Evolutionary conservation across 30 jellyfish, hydroid and myxozoan genomes (phyloP), one percentile per base, ranked within the genome.

Genomic region (Mastigias papua): DNA sequence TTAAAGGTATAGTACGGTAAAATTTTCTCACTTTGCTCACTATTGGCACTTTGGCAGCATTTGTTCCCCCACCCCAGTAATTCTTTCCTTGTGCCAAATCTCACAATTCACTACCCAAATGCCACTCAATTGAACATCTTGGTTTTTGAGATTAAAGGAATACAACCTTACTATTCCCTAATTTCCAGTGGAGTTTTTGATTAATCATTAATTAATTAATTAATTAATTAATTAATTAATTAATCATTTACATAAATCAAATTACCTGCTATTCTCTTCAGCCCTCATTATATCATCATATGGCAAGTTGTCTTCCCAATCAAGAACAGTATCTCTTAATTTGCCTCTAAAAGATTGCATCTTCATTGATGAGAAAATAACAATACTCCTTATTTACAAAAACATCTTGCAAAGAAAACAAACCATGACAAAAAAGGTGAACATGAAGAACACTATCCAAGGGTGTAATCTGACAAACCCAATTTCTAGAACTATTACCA

Each of bases 301-400:
- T 0, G 99, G 99, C 58, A 95, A 73, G 75, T 79, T 95, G 48
- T 87, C 97, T 76, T 95, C 99, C 99, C 99, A 95, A 72, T 95
- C 99, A 63, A 95, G 84, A 21, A 95, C 90, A n/a, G 99, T 88
- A 65, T 95, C 99, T 68, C 97, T 69, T 35, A 95, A 88, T 67
- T 90, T 95, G 21, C 99, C 99, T 32, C 99, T 95, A 50, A 20
- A 79, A 51, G n/a, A 3, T 37, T 37, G 11, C 11, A 37, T 37
- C 54, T n/a, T n/a, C 1, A 31, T 26, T 16, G 51, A 46, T 35
- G 58, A 27, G 33, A 5, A 11, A 0, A 33, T 48, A 34, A 31
- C 23, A 13, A 49, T 21, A 37, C 0, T n/a, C n/a, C n/a, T n/a
- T n/a, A 70, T 13, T 26, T 71, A 23, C 19, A 5, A 17, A 6